A percentile compares a stretch with the other conserved stretches of the same genome.
phyloP scores from a whole-genome alignment of 1,140 invertebrate genomes.

The Caligus rogercresseyi region DNA sequence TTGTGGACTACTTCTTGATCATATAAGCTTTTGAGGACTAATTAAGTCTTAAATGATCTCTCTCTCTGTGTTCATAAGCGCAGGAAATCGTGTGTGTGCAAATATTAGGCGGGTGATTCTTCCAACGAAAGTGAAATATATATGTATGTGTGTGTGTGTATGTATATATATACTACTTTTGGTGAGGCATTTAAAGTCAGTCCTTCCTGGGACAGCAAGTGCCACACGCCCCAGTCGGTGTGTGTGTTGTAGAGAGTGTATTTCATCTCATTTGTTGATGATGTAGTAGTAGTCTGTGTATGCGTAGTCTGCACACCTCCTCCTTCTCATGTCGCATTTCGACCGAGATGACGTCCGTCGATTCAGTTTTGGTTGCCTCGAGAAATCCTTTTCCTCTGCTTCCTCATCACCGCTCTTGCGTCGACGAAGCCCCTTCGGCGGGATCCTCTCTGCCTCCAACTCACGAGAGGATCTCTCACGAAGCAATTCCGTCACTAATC shows the following conservation, averaged over 20 bases:
- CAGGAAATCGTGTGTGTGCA: constrained; percentile 11
- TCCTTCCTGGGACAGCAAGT: too few relatives aligned
- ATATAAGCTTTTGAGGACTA: too few relatives aligned
- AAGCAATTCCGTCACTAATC: not conserved
- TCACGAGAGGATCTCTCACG: not conserved
- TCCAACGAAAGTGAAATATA: not conserved
- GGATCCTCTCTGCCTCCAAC: not conserved
- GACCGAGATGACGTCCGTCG: not conserved
- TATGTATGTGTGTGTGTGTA: too few relatives aligned
- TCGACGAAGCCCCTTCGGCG: not conserved
- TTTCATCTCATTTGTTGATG: not conserved
- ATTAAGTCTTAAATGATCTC: too few relatives aligned
- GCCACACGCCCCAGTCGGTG: not conserved
- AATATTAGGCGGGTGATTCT: constrained; percentile 14
- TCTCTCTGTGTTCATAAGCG: too few relatives aligned
- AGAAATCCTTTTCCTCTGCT: not conserved
- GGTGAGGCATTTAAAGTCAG: too few relatives aligned
- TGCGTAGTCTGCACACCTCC: not conserved
- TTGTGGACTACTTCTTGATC: too few relatives aligned
- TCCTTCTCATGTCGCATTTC: not conserved
- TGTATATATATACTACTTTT: too few relatives aligned
- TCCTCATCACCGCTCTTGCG: not conserved
- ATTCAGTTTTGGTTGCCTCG: not conserved
- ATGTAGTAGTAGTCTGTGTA: not conserved
- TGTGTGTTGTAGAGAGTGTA: too few relatives aligned